Base-by-base conservation (phyloP, 2,888 invertebrate species). In the Chelonus formosanus region DNA sequence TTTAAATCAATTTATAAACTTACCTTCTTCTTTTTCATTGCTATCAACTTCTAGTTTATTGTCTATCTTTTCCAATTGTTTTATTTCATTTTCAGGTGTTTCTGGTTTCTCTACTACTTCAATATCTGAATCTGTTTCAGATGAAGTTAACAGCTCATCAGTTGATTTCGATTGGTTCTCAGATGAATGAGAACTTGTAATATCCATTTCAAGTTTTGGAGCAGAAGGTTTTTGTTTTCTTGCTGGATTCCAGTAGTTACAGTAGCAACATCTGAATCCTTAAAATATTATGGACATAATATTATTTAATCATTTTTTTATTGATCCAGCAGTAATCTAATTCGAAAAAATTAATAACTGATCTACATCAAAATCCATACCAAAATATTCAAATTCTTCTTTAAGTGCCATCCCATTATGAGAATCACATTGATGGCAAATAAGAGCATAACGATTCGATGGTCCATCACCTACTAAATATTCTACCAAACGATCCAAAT, bases 391-490 rank as follows among this genome's bases (percentile, higher is more conserved):
- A 82, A 90, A 92, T 77, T 92, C 91, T 78, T 92, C 91, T 73
- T 88, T 88, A 7, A 91, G 82, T 2, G 91, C 90, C 90, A 92
- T 85, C 88, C 99, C 99, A 84, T 99, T 99, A 83, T 99, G 99
- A 10, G 92, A 90, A 73, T 88, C 90, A 82, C 99, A 99, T 72
- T 92, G 89, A 47, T 88, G 88, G 84, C 99, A 99, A 78, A 99
- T 96, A 71, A 99, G 89, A 31, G 98, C 99, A 86, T 93, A 98
- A 75, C 98, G 90, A 84, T 96, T 94, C 69, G 91, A 90, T 34
- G 98, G 97, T 0, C 98, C 98, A 83, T 99, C 98, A 50, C 97
- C 97, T 50, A 98, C 90, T 68, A 99, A 85, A 80, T 94, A 96
- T 82, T 99, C 98, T 10, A 99, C 91, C 77, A 98, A 87, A 79